A percentile compares a stretch with the other conserved stretches of the same genome.
Conservation (phyloP, 1,140 invertebrate genomes). For the Aphelinus atriplicis region DNA sequence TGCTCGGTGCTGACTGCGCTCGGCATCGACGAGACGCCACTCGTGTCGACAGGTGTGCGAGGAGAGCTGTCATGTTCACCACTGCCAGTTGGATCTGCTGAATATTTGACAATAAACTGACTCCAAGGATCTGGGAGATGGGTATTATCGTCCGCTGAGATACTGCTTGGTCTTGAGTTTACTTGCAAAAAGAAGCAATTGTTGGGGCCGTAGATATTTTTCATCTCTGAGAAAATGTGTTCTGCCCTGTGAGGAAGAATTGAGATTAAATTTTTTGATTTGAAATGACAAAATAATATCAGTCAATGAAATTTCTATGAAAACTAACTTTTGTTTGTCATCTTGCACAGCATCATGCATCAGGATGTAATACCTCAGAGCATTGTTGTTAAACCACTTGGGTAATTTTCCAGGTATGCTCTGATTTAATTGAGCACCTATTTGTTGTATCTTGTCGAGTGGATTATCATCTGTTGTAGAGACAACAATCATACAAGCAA, state of each 20-base stretch:
- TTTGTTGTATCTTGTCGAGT: conserved; percentile 78
- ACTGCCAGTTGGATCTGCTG: conserved; percentile 63
- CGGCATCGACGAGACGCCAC: conserved; percentile 68
- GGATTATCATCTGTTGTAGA: conserved; percentile 85
- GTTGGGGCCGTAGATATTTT: conserved; percentile 82
- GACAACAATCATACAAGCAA: conserved; percentile 90
- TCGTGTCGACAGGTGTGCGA: conserved; percentile 68
- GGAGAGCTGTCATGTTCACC: conserved; percentile 74
- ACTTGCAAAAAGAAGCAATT: conserved; percentile 90
- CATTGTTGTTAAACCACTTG: conserved; percentile 89
- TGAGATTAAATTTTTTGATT: background rate
- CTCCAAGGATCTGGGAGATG: conserved; percentile 85
- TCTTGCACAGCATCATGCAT: conserved; percentile 84
- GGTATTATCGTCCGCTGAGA: conserved; percentile 66
- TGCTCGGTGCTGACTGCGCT: conserved; percentile 59
- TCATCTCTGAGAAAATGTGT: conserved; percentile 83
- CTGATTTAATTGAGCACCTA: conserved; percentile 83
- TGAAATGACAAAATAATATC: conserved; percentile 40
- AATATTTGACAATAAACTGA: conserved; percentile 75
- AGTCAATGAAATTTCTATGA: conserved; percentile 1
- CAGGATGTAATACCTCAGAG: conserved; percentile 90
- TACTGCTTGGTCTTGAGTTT: conserved; percentile 77
- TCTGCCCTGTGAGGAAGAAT: conserved; percentile 73
- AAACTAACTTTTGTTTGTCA: conserved; percentile 70
- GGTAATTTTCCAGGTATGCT: conserved; percentile 80